Conservation (phyloP, 2,797 vertebrate genomes). For the Spinus olivaceus region DNA sequence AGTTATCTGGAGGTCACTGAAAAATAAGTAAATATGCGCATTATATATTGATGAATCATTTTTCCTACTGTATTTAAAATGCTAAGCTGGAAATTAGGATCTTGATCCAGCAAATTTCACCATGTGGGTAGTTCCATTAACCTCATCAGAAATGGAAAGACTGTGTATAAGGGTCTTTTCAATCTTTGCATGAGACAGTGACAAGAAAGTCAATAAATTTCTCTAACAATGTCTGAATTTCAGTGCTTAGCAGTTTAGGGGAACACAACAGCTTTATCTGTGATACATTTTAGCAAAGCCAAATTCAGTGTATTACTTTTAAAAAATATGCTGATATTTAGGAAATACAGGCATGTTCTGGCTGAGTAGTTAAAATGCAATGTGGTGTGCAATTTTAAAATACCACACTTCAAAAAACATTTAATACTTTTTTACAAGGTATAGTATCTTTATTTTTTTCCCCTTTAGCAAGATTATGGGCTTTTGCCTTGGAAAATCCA, state of each 20-base stretch:
- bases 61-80: not conserved
- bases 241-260: not conserved
- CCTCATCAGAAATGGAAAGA: not conserved
- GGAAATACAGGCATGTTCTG: not conserved
- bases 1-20: not conserved
- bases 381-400: not conserved
- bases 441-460: not conserved
- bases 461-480: not conserved
- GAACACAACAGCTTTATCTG: not conserved
- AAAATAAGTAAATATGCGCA: not conserved
- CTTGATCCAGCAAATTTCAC: not conserved
- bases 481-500: not conserved
- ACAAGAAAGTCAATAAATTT: not conserved
- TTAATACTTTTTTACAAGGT: not conserved
- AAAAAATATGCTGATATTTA: not conserved
- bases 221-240: not conserved
- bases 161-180: not conserved
- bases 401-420: not conserved
- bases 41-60: not conserved
- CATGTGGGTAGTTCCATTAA: not conserved
- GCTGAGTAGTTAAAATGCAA: not conserved
- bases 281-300: not conserved
- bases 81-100: not conserved
- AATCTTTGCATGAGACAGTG: rapidly evolving
- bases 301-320: not conserved